Evolutionary conservation across 1,140 invertebrate species (phyloP).

Genomic region (Prorops nasuta): DNA sequence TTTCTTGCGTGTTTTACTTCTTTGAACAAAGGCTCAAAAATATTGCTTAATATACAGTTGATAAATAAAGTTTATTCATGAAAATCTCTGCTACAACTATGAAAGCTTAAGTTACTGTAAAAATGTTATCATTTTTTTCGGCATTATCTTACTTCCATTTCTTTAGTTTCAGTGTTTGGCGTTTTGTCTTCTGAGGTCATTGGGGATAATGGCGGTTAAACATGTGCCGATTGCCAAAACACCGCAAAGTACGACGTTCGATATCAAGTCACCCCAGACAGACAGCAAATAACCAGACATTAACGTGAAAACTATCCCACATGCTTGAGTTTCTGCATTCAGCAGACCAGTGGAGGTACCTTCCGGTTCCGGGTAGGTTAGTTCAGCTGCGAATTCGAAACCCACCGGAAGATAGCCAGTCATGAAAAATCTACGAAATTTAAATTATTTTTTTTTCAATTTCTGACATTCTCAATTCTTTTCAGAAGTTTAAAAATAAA

Average conservation of each 20-base stretch:
- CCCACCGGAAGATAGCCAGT: slow-evolving; percentile 93
- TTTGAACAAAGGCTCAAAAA: no score
- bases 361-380: slow-evolving; percentile 93
- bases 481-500: slow-evolving; percentile 3
- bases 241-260: slow-evolving; percentile 67
- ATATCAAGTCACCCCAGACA: slow-evolving; percentile 63
- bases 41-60: no score
- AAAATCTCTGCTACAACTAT: no score
- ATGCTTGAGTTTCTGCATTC: slow-evolving; percentile 82
- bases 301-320: slow-evolving; percentile 78
- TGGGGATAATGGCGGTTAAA: slow-evolving; percentile 48
- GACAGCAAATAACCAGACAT: slow-evolving; percentile 62
- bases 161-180: slow-evolving; percentile 51
- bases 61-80: no score
- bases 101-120: no score
- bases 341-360: slow-evolving; percentile 89
- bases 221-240: slow-evolving; percentile 64
- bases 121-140: no score
- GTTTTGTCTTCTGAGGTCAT: slow-evolving; percentile 51
- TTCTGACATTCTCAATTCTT: no score
- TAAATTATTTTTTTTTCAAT: no score
- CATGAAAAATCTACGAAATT: slow-evolving; percentile 98
- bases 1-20: no score
- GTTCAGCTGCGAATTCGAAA: slow-evolving; percentile 92
- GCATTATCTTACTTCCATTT: no score